Conservation (phyloP, 1,140 invertebrate genomes). For the Melipona quadrifasciata region DNA sequence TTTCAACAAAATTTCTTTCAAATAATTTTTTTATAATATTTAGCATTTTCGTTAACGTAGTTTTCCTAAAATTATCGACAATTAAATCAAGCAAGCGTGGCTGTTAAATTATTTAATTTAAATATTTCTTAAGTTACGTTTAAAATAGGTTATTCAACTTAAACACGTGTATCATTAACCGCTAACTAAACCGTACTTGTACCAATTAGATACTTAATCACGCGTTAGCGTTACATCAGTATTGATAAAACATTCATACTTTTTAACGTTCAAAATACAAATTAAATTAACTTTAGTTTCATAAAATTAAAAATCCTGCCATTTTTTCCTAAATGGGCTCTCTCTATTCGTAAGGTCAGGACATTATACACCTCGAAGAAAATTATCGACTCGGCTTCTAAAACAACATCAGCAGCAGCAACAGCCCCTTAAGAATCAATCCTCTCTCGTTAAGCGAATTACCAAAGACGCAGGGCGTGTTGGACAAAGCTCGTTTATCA, state of each 20-base stretch:
- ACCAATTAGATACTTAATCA: neutral
- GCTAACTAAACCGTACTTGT: neutral
- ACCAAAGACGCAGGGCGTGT: neutral
- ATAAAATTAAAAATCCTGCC: neutral
- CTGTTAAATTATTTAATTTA: neutral
- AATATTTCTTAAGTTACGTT: neutral
- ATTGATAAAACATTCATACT: neutral
- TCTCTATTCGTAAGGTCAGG: neutral
- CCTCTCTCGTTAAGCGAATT: neutral
- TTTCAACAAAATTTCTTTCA: neutral
- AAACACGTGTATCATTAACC: neutral
- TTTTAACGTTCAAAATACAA: neutral
- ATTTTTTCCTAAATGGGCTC: neutral
- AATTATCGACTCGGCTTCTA: neutral
- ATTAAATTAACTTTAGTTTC: neutral
- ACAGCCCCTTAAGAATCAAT: conserved; percentile 3
- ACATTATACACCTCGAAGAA: neutral
- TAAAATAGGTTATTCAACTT: neutral
- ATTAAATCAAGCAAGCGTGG: neutral
- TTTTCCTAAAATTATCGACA: neutral
- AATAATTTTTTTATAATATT: neutral
- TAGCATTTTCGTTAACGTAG: neutral
- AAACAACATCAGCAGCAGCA: neutral
- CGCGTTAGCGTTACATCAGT: neutral
- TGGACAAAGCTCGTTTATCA: neutral